phyloP scores from a whole-genome alignment of 2,113 vertebrate genomes.

The Archilochus colubris region DNA sequence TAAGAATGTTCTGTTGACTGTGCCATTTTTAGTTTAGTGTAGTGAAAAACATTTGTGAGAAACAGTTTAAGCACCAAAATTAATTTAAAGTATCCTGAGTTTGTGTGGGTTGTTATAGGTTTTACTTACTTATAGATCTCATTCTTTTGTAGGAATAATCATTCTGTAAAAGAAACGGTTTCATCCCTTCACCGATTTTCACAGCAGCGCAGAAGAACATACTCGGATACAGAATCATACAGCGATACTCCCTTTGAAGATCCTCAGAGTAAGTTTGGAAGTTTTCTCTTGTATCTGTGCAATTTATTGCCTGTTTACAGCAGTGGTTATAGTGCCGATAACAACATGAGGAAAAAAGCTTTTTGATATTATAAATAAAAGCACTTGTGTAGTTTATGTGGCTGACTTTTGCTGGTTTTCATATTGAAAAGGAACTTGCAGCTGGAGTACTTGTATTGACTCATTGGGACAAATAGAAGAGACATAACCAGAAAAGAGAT shows the following conservation, averaged over 20 bases:
- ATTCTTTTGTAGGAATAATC: constrained; percentile 72
- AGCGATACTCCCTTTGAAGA: constrained; percentile 78
- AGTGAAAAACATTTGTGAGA: not conserved
- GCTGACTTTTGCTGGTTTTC: not conserved
- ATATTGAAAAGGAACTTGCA: not conserved
- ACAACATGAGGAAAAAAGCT: accelerated
- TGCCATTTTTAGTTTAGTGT: not conserved
- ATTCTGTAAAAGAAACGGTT: constrained; percentile 72
- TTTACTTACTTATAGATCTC: not conserved
- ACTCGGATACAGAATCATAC: constrained; percentile 82
- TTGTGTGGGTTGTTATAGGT: not conserved
- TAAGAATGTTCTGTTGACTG: not conserved
- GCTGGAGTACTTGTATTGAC: not conserved
- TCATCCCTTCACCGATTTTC: constrained; percentile 72
- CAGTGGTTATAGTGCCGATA: not conserved
- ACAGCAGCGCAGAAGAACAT: constrained; percentile 80
- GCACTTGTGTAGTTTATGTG: not conserved
- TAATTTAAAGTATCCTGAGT: not conserved
- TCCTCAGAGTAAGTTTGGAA: constrained; percentile 79
- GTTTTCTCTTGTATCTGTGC: not conserved
- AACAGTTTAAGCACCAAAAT: not conserved
- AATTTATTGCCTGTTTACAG: not conserved
- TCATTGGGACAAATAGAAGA: not conserved
- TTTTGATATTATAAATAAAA: not conserved
- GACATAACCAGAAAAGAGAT: not conserved